These are phyloP conservation scores for Prionailurus viverrinus DNA, from an alignment of 2,113 vertebrate species.

Conservation along the genomic window DNA sequence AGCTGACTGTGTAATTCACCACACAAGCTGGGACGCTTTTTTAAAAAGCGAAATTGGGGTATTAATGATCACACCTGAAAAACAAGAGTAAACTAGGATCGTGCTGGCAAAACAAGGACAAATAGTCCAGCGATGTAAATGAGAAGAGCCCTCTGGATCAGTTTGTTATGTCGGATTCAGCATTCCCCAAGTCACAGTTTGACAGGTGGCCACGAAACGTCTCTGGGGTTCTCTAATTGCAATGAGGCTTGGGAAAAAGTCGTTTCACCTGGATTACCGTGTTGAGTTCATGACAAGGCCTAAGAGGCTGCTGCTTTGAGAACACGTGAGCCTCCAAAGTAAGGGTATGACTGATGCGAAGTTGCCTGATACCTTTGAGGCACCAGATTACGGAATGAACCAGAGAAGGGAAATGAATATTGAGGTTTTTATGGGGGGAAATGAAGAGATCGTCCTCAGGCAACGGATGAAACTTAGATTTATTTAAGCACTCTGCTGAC, in stretches of 20 bases:
- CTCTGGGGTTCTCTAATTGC: neutral
- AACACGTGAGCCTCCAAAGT: neutral
- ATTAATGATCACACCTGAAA: neutral
- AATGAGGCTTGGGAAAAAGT: neutral
- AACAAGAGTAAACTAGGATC: neutral
- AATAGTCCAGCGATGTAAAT: neutral
- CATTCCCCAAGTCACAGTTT: neutral
- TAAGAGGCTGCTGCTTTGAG: neutral
- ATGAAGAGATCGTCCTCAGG: neutral
- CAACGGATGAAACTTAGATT: neutral
- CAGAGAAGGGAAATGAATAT: neutral
- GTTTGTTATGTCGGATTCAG: neutral
- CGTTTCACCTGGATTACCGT: neutral
- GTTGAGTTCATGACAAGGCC: neutral
- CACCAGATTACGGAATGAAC: neutral
- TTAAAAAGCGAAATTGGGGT: neutral
- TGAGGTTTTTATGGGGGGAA: neutral
- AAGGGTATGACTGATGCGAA: neutral
- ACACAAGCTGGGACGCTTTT: neutral
- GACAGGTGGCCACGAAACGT: conserved; percentile 10
- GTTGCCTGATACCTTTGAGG: neutral
- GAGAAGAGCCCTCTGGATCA: neutral
- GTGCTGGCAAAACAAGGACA: neutral
- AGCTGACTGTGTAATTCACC: neutral
- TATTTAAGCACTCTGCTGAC: neutral